Base-by-base conservation (phyloP, 2,797 vertebrate genomes). In the Anolis apletophallus region DNA sequence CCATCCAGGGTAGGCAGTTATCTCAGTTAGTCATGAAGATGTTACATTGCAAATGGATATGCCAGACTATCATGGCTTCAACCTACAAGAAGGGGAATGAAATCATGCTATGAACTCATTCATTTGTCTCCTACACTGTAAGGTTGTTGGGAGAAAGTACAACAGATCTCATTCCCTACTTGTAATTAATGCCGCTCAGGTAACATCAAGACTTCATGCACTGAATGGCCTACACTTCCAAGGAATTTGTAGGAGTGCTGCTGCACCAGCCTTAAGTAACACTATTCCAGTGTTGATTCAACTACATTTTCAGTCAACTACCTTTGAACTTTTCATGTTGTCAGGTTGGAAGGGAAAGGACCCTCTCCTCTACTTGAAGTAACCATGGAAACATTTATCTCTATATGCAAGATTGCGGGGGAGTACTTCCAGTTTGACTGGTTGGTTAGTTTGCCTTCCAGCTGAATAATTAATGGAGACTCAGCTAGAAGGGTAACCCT, bases 151-250 rank as follows among this genome's bases (percentile, higher is more conserved):
- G 76, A 84, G 80, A 80, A 19, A 72, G 89, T 90, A 91, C 87
- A 89, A 86, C 84, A 87, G 8, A 1, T 85, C 90, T 91, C 87
- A 90, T 94, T 90, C 91, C 92, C 92, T 86, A 91, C 86, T 88
- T 84, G 83, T 94, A 93, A 94, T 93, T 92, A 91, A 93, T 89
- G 90, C 81, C 90, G 83, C 92, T 94, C 81, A 12, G 46, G 13
- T 29, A n/a, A 52, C 11, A 34, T 32, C 46, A 86, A 36, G 46
- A 52, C 54, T 54, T n/a, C 67, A 75, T 59, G 16, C 34, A 19
- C 12, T 34, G 61, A 69, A 68, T 16, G 32, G 46, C 8, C 73
- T 8, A 71, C 61, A 23, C 23, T 59, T 57, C 40, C 68, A 29
- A 59, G 61, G 21, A 46, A 73, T 79, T 29, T 59, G 19, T 34